A percentile compares a stretch with the other conserved stretches of the same genome.
Evolutionary conservation across 2,888 invertebrate species (phyloP).

Genomic region (Bimastos eiseni): DNA sequence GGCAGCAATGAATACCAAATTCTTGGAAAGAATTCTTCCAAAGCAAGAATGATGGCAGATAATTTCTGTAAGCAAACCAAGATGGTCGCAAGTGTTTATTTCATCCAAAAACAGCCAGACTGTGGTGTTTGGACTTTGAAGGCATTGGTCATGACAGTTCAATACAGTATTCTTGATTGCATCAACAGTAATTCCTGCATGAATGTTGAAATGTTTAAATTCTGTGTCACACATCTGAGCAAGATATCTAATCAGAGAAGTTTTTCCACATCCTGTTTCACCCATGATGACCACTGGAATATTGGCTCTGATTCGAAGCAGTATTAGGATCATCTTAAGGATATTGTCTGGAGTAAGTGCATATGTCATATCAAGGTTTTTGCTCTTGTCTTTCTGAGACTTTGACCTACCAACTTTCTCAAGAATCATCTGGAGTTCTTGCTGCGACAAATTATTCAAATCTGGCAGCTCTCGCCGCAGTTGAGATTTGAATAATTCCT

Average conservation of each 20-base stretch:
- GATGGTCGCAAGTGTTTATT: constrained; percentile 22
- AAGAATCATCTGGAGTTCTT: neutral
- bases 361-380: neutral
- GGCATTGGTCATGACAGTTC: neutral
- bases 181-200: constrained; percentile 16
- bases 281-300: constrained; percentile 17
- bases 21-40: neutral
- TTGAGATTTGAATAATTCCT: constrained; percentile 15
- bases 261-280: constrained; percentile 24
- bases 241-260: constrained; percentile 14
- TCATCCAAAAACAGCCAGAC: neutral
- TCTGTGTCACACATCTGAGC: neutral
- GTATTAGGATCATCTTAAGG: constrained; percentile 16
- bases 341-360: constrained; percentile 15
- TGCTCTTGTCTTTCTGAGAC: constrained; percentile 1
- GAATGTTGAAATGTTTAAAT: constrained; percentile 20
- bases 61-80: neutral
- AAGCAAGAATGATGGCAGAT: constrained; percentile 19
- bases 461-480: neutral
- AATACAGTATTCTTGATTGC: neutral
- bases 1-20: constrained; percentile 20
- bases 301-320: constrained; percentile 17
- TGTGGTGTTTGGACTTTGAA: neutral
- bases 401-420: neutral
- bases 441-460: neutral